phyloP scores from a whole-genome alignment of 1,140 invertebrate genomes.

The Patella vulgata region DNA sequence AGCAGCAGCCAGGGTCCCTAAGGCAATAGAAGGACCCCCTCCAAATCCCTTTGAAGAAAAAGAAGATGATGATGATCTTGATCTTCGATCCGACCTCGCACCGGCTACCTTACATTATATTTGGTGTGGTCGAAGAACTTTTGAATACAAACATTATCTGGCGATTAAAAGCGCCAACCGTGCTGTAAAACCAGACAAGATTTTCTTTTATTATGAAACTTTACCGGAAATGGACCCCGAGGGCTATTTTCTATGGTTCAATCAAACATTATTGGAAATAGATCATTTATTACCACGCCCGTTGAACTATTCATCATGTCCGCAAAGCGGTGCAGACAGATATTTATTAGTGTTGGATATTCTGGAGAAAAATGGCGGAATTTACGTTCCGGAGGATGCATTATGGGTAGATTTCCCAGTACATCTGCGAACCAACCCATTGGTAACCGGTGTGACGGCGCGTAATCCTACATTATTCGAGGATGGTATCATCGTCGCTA shows the following conservation, averaged over 20 bases:
- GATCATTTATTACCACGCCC: slow-evolving; percentile 27
- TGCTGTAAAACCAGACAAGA: slow-evolving; percentile 33
- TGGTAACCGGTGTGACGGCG: slow-evolving; percentile 31
- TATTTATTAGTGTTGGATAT: slow-evolving; percentile 32
- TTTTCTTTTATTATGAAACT: slow-evolving; percentile 32
- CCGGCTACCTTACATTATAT: slow-evolving; percentile 33
- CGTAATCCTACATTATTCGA: slow-evolving; percentile 17
- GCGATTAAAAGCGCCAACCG: slow-evolving; percentile 28
- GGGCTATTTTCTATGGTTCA: slow-evolving; percentile 37
- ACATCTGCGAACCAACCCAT: slow-evolving; percentile 25
- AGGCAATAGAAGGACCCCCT: no score
- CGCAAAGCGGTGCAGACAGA: slow-evolving; percentile 20
- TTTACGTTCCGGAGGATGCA: slow-evolving; percentile 38
- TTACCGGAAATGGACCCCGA: slow-evolving; percentile 23
- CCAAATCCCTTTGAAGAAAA: slow-evolving; percentile 3
- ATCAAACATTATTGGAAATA: slow-evolving; percentile 23
- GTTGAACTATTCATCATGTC: slow-evolving; percentile 23
- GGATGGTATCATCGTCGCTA: slow-evolving; percentile 38
- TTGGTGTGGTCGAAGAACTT: slow-evolving; percentile 27
- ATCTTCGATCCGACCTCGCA: slow-evolving; percentile 30
- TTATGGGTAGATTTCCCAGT: slow-evolving; percentile 40
- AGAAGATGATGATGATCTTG: slow-evolving; percentile 20
- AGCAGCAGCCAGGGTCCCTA: no score
- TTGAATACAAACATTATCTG: slow-evolving; percentile 36
- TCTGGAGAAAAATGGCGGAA: slow-evolving; percentile 33